Conservation (phyloP, 2,113 vertebrate genomes). For the Carettochelys insculpta region DNA sequence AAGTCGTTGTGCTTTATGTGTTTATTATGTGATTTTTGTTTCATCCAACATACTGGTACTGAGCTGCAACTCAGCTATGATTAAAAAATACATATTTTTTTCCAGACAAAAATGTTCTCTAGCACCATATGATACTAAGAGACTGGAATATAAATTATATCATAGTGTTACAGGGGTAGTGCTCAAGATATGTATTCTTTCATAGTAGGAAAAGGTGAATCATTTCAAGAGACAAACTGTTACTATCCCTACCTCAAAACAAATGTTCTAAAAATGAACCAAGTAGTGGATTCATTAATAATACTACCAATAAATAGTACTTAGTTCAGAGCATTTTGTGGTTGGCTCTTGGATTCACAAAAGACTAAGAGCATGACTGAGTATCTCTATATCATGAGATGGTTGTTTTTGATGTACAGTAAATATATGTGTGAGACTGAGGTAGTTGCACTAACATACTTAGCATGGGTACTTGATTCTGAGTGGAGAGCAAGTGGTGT, state of each 20-base stretch:
- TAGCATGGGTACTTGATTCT: not conserved
- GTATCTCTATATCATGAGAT: not conserved
- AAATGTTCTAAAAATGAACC: not conserved
- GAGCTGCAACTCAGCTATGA: not conserved
- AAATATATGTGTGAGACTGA: not conserved
- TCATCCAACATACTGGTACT: not conserved
- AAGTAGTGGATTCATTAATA: not conserved
- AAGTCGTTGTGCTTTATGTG: not conserved
- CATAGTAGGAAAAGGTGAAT: not conserved
- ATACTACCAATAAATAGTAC: not conserved
- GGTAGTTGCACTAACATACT: not conserved
- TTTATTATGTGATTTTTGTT: not conserved
- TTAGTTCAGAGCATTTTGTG: fast-evolving
- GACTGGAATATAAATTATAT: not conserved
- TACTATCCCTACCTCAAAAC: not conserved
- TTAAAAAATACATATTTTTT: not conserved
- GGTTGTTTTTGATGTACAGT: not conserved
- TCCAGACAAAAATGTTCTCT: not conserved
- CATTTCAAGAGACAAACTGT: not conserved
- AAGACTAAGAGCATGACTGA: not conserved
- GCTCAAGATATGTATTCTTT: not conserved
- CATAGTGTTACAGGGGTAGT: not conserved
- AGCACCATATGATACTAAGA: not conserved
- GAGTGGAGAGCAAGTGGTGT: not conserved
- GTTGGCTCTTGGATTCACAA: not conserved